Percentiles rank a stretch among this genome's conserved stretches.
Conservation (phyloP, 2,113 vertebrate species). For the Mesocricetus auratus region DNA sequence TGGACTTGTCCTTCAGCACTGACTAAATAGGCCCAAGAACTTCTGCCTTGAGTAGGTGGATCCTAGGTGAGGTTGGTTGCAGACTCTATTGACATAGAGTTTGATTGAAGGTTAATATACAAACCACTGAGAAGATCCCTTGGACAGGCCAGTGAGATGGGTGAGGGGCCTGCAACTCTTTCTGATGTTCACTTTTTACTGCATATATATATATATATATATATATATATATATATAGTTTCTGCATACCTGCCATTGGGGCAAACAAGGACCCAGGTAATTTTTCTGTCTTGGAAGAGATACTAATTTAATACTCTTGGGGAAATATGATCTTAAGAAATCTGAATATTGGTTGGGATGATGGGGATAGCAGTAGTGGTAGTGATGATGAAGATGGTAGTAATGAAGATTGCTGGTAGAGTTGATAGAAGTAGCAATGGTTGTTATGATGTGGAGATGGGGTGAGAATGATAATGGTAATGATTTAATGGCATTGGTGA, state of each 20-base stretch:
- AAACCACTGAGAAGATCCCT: background rate
- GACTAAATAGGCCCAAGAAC: background rate
- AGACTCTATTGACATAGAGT: background rate
- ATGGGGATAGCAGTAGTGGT: background rate
- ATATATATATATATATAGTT: too few relatives aligned
- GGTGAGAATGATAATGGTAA: background rate
- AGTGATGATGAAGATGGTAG: background rate
- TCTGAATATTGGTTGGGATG: background rate
- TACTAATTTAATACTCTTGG: background rate
- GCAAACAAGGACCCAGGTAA: background rate
- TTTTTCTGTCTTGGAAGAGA: constrained; percentile 9
- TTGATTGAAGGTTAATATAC: background rate
- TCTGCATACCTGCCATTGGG: background rate
- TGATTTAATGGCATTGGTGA: background rate
- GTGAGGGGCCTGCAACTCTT: background rate
- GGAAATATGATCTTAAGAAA: background rate
- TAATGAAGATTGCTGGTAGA: too few relatives aligned
- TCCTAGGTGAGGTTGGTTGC: background rate
- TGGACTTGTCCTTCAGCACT: background rate
- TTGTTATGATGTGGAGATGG: background rate
- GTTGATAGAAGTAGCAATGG: rapidly evolving
- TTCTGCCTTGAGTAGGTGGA: background rate
- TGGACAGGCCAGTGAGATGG: background rate
- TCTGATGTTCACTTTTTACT: background rate
- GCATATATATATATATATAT: too few relatives aligned